Evolutionary conservation across 2,113 vertebrate species (phyloP).

Genomic region (Cairina moschata): DNA sequence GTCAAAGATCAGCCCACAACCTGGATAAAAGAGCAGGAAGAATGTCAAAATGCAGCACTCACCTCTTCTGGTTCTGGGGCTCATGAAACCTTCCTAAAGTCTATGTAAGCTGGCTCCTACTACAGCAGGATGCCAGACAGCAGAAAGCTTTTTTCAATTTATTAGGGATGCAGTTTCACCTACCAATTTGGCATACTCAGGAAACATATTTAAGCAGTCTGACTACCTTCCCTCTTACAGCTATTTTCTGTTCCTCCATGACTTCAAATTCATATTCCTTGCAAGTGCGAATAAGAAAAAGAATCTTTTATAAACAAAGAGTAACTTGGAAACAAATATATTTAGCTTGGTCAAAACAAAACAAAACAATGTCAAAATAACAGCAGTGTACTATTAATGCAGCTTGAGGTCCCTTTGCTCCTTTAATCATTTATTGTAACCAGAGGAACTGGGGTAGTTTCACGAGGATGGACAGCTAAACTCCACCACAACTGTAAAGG

Average conservation of each 20-base stretch:
- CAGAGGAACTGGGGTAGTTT: background rate
- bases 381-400: background rate
- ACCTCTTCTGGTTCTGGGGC: background rate
- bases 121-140: background rate
- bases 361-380: background rate
- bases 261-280: slow-evolving; percentile 17
- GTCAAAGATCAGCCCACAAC: slow-evolving; percentile 81
- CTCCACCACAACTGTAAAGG: no score
- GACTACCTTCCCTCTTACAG: background rate
- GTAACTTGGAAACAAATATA: background rate
- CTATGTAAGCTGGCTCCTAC: background rate
- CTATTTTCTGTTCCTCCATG: background rate
- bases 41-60: background rate
- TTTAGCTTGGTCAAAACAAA: background rate
- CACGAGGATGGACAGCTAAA: no score
- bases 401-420: background rate
- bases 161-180: background rate
- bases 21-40: slow-evolving; percentile 69
- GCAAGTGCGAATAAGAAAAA: background rate
- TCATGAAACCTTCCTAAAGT: background rate
- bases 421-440: background rate
- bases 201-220: background rate
- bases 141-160: background rate
- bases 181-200: background rate
- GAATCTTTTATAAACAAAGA: background rate